Conservation (phyloP, 2,113 vertebrate species). For the Grammomys surdaster region DNA sequence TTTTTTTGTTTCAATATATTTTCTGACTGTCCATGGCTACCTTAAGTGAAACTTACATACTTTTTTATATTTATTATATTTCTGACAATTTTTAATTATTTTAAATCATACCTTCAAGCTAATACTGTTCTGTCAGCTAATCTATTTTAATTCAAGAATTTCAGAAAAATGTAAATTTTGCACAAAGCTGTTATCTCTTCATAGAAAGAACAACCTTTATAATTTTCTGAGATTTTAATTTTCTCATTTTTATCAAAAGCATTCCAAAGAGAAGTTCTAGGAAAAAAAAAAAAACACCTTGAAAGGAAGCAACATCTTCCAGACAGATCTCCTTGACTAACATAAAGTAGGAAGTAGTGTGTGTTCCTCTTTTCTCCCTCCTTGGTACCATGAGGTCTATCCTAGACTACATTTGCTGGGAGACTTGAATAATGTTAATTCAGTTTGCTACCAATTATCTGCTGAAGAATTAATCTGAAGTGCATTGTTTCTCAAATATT, state of each 20-base stretch:
- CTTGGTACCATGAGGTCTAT: neutral
- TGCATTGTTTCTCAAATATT: neutral
- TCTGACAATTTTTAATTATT: conserved; percentile 47
- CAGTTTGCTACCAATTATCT: neutral
- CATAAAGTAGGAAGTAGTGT: neutral
- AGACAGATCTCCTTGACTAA: neutral
- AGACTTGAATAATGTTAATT: neutral
- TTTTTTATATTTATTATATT: conserved; percentile 26
- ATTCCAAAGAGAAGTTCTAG: neutral
- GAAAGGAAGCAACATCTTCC: neutral
- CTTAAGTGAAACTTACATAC: conserved; percentile 47
- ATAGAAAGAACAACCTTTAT: neutral
- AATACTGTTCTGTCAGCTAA: conserved; percentile 31
- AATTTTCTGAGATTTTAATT: conserved; percentile 58
- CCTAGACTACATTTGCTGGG: neutral
- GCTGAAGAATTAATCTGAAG: conserved; percentile 12
- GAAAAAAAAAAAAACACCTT: neutral
- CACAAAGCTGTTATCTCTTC: neutral
- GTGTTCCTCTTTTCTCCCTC: conserved; percentile 36
- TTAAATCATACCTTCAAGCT: conserved; percentile 45
- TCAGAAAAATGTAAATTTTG: conserved; percentile 34
- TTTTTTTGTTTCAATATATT: conserved; percentile 33
- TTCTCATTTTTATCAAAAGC: conserved; percentile 24
- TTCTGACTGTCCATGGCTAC: neutral
- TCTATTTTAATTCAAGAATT: conserved; percentile 46